Percentiles rank a stretch among this genome's conserved stretches.
phyloP scores from a whole-genome alignment of 2,888 invertebrate species.

The Epsilonema sp. region DNA sequence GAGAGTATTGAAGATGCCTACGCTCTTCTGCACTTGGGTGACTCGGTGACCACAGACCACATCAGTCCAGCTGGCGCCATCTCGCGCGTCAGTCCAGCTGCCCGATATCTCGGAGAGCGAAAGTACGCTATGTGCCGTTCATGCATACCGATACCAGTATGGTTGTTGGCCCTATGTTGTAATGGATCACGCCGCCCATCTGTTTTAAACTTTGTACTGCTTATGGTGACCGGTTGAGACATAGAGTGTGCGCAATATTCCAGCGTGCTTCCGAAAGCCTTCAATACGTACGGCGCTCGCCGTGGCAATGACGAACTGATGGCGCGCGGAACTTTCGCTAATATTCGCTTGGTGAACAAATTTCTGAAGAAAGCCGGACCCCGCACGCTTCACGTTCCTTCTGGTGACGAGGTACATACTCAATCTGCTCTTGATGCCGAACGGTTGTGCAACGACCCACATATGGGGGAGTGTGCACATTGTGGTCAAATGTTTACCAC shows the following conservation, averaged over 20 bases:
- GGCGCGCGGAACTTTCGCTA: constrained; percentile 93
- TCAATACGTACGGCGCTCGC: constrained; percentile 92
- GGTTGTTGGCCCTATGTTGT: not conserved
- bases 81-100: constrained; percentile 78
- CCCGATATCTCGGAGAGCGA: constrained; percentile 48
- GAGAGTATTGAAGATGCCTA: constrained; percentile 49
- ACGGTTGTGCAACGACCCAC: too few relatives aligned
- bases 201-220: not conserved
- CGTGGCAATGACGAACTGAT: constrained; percentile 93
- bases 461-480: too few relatives aligned
- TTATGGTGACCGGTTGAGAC: too few relatives aligned
- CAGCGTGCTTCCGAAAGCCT: constrained; percentile 69
- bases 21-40: constrained; percentile 66
- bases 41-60: too few relatives aligned
- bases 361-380: constrained; percentile 56
- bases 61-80: constrained; percentile 98
- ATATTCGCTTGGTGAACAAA: constrained; percentile 82
- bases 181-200: not conserved
- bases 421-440: not conserved
- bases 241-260: too few relatives aligned
- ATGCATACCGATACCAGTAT: not conserved
- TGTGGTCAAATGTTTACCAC: too few relatives aligned
- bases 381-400: constrained; percentile 63
- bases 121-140: constrained; percentile 46
- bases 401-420: constrained; percentile 59